Percentiles rank a stretch among this genome's conserved stretches.
phyloP scores from a whole-genome alignment of 2,888 invertebrate genomes.

The Coremacera marginata region DNA sequence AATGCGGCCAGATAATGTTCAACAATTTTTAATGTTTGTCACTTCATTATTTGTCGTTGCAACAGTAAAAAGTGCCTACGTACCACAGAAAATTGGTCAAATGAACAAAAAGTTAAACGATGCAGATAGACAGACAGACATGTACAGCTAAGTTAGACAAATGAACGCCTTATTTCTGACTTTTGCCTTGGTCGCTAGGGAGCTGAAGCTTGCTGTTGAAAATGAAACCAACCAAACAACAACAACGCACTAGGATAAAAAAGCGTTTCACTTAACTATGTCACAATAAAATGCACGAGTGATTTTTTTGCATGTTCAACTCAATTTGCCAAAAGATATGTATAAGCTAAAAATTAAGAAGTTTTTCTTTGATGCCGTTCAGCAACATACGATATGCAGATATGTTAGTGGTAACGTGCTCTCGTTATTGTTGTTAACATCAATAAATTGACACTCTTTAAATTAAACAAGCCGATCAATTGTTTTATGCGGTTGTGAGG shows the following conservation, averaged over 20 bases:
- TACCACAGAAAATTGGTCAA: constrained; percentile 1
- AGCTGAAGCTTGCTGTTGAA: background rate
- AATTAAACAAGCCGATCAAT: no score
- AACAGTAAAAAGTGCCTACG: background rate
- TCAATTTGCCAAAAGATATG: constrained; percentile 18
- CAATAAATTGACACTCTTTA: background rate
- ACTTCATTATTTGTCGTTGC: constrained; percentile 41
- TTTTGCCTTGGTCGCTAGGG: background rate
- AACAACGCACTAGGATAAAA: background rate
- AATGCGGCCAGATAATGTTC: constrained; percentile 34
- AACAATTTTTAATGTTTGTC: constrained; percentile 44
- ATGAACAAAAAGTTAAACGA: constrained; percentile 18
- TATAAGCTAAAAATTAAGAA: constrained; percentile 18
- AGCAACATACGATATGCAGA: background rate
- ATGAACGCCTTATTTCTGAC: constrained; percentile 4
- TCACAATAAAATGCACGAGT: constrained; percentile 9
- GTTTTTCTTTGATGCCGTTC: background rate
- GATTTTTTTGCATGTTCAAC: constrained; percentile 14
- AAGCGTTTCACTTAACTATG: background rate
- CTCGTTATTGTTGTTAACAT: background rate
- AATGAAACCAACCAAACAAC: background rate
- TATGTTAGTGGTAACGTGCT: background rate
- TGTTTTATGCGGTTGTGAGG: no score
- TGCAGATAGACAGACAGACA: constrained; percentile 6
- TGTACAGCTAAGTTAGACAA: constrained; percentile 10